A percentile compares a stretch with the other conserved stretches of the same genome.
Conservation (phyloP, 2,797 vertebrate species). For the Poeciliopsis infans region DNA sequence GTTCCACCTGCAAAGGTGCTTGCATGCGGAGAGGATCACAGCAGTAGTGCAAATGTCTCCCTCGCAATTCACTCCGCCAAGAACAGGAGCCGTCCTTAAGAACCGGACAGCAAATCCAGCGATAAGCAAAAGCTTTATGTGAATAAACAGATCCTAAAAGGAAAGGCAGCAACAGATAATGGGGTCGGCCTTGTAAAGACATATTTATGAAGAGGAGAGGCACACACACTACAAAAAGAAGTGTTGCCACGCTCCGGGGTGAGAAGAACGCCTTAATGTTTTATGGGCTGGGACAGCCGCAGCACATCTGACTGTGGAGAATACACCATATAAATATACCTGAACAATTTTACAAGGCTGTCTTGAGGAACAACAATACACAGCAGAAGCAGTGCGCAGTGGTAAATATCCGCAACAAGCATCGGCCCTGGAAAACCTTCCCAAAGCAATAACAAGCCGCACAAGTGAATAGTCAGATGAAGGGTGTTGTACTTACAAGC, state of each 20-base stretch:
- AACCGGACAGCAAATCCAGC: conserved; percentile 17
- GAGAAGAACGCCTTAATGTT: conserved; percentile 69
- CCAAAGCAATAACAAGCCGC: conserved; percentile 57
- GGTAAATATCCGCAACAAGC: conserved; percentile 67
- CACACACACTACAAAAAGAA: conserved; percentile 20
- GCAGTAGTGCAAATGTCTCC: conserved; percentile 3
- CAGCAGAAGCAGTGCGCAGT: conserved; percentile 30
- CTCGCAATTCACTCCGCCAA: background rate
- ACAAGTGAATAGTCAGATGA: conserved; percentile 59
- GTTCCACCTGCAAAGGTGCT: conserved; percentile 42
- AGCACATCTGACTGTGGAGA: conserved; percentile 31
- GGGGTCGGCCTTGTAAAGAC: conserved; percentile 17
- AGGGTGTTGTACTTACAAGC: conserved; percentile 60
- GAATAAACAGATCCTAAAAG: conserved; percentile 36
- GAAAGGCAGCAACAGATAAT: conserved; percentile 41
- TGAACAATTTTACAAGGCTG: conserved; percentile 67
- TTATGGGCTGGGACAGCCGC: conserved; percentile 58
- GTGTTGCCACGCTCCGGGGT: conserved; percentile 40
- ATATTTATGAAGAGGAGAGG: conserved; percentile 35
- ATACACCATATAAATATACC: conserved; percentile 63
- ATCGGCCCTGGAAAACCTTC: conserved; percentile 36
- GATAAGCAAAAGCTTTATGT: conserved; percentile 36
- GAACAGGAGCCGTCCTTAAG: conserved; percentile 21
- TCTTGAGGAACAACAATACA: conserved; percentile 49
- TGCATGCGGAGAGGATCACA: conserved; percentile 30